phyloP scores from a whole-genome alignment of 2,797 vertebrate genomes.

The Spea hammondii region DNA sequence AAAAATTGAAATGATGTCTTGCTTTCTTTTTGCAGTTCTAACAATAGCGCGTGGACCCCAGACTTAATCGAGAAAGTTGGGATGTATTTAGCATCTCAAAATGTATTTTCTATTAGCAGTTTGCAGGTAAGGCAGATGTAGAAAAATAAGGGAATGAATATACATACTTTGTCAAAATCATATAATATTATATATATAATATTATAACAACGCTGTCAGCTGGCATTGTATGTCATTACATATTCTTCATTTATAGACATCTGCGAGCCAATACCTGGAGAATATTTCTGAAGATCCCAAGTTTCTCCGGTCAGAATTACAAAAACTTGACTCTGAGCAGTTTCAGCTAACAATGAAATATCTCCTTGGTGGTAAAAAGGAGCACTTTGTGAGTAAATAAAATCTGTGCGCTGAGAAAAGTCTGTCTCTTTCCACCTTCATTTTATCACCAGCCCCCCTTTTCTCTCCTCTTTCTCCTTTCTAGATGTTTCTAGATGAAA shows the following conservation, averaged over 20 bases:
- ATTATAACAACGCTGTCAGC: no score
- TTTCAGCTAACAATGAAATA: constrained; percentile 69
- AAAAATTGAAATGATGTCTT: neutral
- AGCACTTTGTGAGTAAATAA: constrained; percentile 62
- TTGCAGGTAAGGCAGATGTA: constrained; percentile 64
- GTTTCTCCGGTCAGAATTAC: constrained; percentile 66
- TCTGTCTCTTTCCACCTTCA: neutral
- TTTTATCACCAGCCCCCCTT: neutral
- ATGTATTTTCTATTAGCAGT: constrained; percentile 57
- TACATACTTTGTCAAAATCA: neutral
- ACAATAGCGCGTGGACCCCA: constrained; percentile 65
- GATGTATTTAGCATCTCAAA: constrained; percentile 61
- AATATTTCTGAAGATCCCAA: constrained; percentile 65
- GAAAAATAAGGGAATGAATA: neutral
- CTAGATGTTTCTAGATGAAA: no score
- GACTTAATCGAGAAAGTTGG: constrained; percentile 62
- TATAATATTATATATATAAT: no score
- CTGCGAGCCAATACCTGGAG: constrained; percentile 64
- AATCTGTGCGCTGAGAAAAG: no score
- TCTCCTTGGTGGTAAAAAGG: constrained; percentile 64
- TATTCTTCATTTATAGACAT: constrained; percentile 55
- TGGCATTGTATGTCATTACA: no score
- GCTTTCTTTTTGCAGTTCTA: constrained; percentile 54
- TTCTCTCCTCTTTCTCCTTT: no score
- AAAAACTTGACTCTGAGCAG: constrained; percentile 61